Conservation (phyloP, 1,140 invertebrate genomes). For the Trinorchestia longiramus region DNA sequence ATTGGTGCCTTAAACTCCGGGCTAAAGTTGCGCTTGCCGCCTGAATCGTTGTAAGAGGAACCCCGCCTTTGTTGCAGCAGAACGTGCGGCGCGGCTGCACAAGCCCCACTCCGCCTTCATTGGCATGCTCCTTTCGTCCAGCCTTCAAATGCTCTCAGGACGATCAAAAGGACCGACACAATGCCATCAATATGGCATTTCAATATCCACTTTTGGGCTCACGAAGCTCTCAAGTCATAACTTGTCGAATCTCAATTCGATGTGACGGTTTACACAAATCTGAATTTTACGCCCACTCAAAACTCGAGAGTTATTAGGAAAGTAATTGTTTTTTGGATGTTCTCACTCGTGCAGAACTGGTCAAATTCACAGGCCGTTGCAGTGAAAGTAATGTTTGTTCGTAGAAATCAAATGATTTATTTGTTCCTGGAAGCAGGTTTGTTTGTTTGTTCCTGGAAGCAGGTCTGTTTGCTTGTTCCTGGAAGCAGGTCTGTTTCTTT, state of each 20-base stretch:
- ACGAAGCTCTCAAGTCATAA: background rate
- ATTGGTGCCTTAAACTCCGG: background rate
- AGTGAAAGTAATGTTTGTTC: background rate
- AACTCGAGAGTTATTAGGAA: background rate
- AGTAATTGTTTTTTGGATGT: background rate
- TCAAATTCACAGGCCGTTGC: background rate
- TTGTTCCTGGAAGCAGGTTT: background rate
- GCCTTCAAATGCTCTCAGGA: conserved; percentile 6
- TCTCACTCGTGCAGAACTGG: background rate
- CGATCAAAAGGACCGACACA: conserved; percentile 43
- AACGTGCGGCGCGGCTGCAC: background rate
- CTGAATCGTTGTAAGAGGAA: background rate
- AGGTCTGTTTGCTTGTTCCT: too few relatives aligned
- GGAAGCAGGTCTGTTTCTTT: too few relatives aligned
- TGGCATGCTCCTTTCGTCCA: background rate
- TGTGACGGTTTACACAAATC: background rate
- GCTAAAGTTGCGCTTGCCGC: background rate
- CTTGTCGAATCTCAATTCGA: background rate
- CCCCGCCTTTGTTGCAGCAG: background rate
- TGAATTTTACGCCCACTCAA: background rate
- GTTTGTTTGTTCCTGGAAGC: background rate
- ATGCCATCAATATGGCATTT: conserved; percentile 45
- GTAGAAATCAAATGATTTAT: background rate
- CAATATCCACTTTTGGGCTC: conserved; percentile 8
- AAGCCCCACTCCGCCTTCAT: background rate